phyloP scores from a whole-genome alignment of 2,888 invertebrate genomes.

The Eugnorisma glareosa region DNA sequence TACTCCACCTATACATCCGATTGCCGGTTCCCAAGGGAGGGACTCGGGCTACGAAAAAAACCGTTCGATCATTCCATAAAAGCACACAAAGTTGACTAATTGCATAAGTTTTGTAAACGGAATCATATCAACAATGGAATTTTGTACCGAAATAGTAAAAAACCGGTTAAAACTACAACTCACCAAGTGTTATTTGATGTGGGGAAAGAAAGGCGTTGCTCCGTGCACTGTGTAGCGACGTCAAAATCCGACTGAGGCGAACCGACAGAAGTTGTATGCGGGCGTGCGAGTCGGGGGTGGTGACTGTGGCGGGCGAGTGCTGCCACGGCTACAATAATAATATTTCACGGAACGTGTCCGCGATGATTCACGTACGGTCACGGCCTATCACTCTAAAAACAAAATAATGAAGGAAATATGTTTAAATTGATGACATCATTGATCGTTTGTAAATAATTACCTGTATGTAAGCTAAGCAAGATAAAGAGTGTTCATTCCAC shows the following conservation, averaged over 20 bases:
- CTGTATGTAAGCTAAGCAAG: constrained; percentile 33
- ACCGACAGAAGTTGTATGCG: constrained; percentile 65
- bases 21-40: constrained; percentile 74
- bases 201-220: constrained; percentile 66
- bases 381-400: constrained; percentile 60
- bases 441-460: constrained; percentile 53
- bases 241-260: constrained; percentile 82
- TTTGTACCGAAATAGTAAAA: constrained; percentile 48
- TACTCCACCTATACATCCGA: constrained; percentile 64
- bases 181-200: constrained; percentile 80
- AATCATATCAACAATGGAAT: constrained; percentile 33
- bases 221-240: constrained; percentile 80
- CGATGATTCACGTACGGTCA: constrained; percentile 77
- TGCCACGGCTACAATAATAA: constrained; percentile 70
- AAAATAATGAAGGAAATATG: constrained; percentile 64
- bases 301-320: constrained; percentile 55
- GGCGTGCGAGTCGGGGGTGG: constrained; percentile 74
- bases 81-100: constrained; percentile 33
- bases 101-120: constrained; percentile 21
- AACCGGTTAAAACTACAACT: constrained; percentile 71
- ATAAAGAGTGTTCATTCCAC: constrained; percentile 38
- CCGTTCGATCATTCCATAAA: constrained; percentile 52
- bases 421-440: constrained; percentile 66
- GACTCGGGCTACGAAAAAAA: constrained; percentile 50
- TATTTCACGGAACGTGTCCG: constrained; percentile 65